These are phyloP conservation scores for Arctopsyche grandis DNA, from an alignment of 1,140 invertebrate species.

Conservation along the genomic window DNA sequence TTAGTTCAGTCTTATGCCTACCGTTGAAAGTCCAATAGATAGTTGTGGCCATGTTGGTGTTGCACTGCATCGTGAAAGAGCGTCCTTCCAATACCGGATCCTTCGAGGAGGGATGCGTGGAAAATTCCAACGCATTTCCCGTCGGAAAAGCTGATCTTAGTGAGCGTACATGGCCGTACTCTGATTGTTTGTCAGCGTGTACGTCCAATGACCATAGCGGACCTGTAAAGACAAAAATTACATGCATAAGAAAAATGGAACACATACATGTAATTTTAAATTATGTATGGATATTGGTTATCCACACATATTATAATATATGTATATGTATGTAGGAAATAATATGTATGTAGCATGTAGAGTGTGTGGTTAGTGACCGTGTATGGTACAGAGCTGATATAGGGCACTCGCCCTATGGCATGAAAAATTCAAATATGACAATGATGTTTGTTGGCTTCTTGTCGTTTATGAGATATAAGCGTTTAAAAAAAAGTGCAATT, in stretches of 20 bases:
- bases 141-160: slow-evolving; percentile 23
- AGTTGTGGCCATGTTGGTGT: background rate
- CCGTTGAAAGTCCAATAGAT: slow-evolving; percentile 36
- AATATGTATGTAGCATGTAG: too few species aligned
- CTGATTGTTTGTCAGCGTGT: background rate
- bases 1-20: background rate
- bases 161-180: background rate
- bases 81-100: slow-evolving; percentile 19
- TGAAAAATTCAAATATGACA: too few species aligned
- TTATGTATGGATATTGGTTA: too few species aligned
- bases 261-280: too few species aligned
- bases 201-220: background rate
- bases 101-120: slow-evolving; percentile 10
- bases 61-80: background rate
- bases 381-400: too few species aligned
- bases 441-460: too few species aligned
- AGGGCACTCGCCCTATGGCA: too few species aligned
- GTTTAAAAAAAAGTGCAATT: too few species aligned
- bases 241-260: background rate
- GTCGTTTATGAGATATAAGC: too few species aligned
- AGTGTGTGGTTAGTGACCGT: too few species aligned
- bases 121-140: slow-evolving; percentile 17
- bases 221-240: slow-evolving; percentile 21
- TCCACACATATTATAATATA: too few species aligned
- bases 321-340: too few species aligned